phyloP scores from a whole-genome alignment of 2,888 invertebrate genomes.

The Calephelis perditalis region DNA sequence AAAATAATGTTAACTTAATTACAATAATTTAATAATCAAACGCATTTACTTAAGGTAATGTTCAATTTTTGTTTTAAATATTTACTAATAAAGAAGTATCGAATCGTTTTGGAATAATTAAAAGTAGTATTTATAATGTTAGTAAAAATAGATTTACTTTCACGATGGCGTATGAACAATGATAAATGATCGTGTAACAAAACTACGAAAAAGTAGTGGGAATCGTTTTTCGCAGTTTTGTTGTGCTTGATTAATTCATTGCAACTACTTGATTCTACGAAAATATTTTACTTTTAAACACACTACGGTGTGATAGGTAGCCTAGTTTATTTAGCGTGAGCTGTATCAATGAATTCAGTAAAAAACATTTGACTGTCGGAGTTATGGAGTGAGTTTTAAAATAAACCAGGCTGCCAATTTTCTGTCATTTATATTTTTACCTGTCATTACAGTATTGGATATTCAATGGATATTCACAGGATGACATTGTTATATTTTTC shows the following conservation, averaged over 20 bases:
- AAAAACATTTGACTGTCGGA: constrained; percentile 24
- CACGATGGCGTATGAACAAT: not conserved
- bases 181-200: too few relatives aligned
- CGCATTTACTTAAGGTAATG: too few relatives aligned
- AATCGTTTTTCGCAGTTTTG: not conserved
- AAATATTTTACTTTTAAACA: not conserved
- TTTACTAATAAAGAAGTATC: too few relatives aligned
- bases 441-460: too few relatives aligned
- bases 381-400: constrained; percentile 5
- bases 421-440: too few relatives aligned
- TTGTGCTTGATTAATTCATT: not conserved
- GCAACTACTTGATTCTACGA: not conserved
- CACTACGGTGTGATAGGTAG: constrained; percentile 36
- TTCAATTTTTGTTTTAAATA: too few relatives aligned
- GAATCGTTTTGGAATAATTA: not conserved
- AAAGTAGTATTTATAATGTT: not conserved
- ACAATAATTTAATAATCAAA: too few relatives aligned
- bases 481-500: too few relatives aligned
- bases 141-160: not conserved
- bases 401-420: constrained; percentile 3
- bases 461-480: too few relatives aligned
- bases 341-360: constrained; percentile 50
- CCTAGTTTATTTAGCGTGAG: constrained; percentile 39
- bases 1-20: too few relatives aligned
- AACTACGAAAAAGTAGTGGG: too few relatives aligned